Evolutionary conservation across 2,888 invertebrate genomes (phyloP).

Genomic region (Ophioninae sp.): DNA sequence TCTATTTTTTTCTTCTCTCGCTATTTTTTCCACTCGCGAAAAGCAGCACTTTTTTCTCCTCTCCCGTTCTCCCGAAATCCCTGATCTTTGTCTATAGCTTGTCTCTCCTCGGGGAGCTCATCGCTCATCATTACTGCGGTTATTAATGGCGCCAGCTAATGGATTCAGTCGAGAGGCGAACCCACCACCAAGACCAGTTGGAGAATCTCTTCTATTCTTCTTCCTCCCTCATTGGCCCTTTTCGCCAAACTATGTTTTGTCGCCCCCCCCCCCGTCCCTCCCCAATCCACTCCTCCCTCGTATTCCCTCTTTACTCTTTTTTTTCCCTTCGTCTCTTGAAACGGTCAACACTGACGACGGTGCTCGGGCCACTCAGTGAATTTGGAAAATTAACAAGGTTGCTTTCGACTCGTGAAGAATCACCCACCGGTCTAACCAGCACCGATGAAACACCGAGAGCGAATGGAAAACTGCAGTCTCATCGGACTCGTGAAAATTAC

Average conservation of each 20-base stretch:
- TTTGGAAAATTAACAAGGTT: slow-evolving; percentile 71
- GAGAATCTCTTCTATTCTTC: slow-evolving; percentile 66
- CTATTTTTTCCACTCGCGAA: slow-evolving; percentile 16
- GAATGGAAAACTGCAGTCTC: slow-evolving; percentile 40
- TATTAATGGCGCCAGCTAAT: slow-evolving; percentile 78
- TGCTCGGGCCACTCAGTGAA: slow-evolving; percentile 61
- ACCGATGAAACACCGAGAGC: slow-evolving; percentile 26
- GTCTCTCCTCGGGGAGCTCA: slow-evolving; percentile 70
- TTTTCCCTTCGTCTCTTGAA: neutral
- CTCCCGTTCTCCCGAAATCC: slow-evolving; percentile 42
- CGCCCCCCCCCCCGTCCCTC: slow-evolving; percentile 30
- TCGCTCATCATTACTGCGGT: slow-evolving; percentile 77
- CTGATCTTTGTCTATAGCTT: slow-evolving; percentile 53
- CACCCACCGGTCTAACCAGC: slow-evolving; percentile 36
- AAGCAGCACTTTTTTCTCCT: slow-evolving; percentile 13
- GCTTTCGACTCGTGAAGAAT: slow-evolving; percentile 66
- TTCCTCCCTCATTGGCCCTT: slow-evolving; percentile 36
- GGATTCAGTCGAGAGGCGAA: slow-evolving; percentile 74
- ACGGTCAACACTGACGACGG: neutral
- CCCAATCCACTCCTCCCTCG: slow-evolving; percentile 30
- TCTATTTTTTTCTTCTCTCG: slow-evolving; percentile 40
- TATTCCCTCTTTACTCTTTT: slow-evolving; percentile 10
- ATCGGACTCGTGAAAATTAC: slow-evolving; percentile 46
- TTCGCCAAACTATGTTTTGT: slow-evolving; percentile 27
- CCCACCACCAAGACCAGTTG: slow-evolving; percentile 63